phyloP scores from a whole-genome alignment of 2,113 vertebrate species.

The Rhinogobius similis region DNA sequence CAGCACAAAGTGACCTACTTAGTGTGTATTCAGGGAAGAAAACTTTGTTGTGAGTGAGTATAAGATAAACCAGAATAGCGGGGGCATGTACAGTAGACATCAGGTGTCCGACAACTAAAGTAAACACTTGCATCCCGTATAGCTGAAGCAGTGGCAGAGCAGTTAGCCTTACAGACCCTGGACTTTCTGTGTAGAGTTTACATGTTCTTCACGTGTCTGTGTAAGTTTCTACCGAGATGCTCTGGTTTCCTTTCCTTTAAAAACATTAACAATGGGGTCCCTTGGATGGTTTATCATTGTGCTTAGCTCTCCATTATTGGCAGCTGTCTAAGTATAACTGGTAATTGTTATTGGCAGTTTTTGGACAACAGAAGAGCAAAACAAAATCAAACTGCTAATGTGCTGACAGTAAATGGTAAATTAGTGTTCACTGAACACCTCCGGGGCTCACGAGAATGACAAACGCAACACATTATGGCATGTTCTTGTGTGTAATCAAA shows the following conservation, averaged over 20 bases:
- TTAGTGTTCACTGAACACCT: background rate
- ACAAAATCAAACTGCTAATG: background rate
- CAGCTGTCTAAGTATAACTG: background rate
- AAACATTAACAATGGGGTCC: too few species aligned
- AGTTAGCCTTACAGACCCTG: too few species aligned
- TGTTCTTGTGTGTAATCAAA: conserved; percentile 2
- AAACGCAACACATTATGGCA: background rate
- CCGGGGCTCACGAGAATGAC: background rate
- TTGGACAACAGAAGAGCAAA: background rate
- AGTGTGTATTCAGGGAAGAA: background rate
- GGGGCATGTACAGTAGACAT: too few species aligned
- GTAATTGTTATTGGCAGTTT: background rate
- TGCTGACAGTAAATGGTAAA: background rate
- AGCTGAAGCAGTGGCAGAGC: too few species aligned
- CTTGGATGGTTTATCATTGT: background rate
- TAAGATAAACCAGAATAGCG: too few species aligned
- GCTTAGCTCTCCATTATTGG: background rate
- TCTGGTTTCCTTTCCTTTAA: too few species aligned
- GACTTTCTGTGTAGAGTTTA: too few species aligned
- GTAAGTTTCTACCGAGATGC: too few species aligned
- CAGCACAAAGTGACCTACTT: background rate
- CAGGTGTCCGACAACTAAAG: too few species aligned
- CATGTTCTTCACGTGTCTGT: too few species aligned
- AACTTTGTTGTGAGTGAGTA: too few species aligned
- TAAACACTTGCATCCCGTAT: too few species aligned